Conservation (phyloP, 2,797 vertebrate genomes). For the Pogoniulus pusillus region DNA sequence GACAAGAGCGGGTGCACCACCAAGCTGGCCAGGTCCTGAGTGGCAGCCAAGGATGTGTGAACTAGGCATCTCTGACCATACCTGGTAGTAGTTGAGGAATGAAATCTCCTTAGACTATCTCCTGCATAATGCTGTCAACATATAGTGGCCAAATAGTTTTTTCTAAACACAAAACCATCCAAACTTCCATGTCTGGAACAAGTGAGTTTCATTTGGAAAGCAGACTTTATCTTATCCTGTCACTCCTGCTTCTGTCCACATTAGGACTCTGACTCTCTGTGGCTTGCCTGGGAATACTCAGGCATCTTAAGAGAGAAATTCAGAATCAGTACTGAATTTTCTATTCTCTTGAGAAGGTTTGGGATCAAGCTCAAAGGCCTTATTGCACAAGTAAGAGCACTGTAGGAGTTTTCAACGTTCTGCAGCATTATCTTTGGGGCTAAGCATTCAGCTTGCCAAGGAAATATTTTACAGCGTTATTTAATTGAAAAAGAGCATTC, state of each 20-base stretch:
- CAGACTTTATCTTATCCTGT: neutral
- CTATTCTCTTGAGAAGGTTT: neutral
- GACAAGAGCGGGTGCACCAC: neutral
- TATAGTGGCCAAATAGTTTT: neutral
- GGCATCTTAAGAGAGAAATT: neutral
- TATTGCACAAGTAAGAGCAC: neutral
- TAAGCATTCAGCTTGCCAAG: neutral
- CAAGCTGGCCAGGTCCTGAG: accelerated
- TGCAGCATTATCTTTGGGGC: neutral
- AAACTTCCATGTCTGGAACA: neutral
- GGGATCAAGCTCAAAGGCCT: neutral
- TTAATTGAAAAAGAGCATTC: neutral
- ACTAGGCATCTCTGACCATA: neutral
- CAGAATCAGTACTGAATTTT: neutral
- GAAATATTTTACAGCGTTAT: neutral
- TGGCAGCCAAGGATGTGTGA: neutral
- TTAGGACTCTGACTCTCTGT: neutral
- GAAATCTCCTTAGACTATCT: neutral
- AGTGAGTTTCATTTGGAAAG: neutral
- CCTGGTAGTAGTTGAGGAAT: neutral
- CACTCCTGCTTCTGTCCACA: neutral
- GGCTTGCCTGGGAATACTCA: neutral
- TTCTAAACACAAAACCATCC: neutral
- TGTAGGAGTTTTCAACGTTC: neutral
- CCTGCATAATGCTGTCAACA: neutral